Evolutionary conservation across 1,140 invertebrate species (phyloP).

Genomic region (Leptinotarsa lineolata): DNA sequence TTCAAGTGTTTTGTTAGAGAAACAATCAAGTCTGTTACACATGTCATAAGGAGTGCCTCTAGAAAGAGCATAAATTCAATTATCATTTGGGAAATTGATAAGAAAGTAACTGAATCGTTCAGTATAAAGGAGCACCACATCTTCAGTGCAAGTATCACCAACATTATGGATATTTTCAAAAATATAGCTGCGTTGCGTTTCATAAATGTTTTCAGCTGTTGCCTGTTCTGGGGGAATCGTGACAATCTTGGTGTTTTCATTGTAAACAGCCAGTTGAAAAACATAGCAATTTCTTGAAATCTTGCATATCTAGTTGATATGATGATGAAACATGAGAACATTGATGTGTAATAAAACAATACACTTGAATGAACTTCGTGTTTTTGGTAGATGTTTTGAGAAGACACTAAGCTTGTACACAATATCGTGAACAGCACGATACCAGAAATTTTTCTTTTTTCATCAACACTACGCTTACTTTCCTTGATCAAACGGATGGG

Average conservation of each 20-base stretch:
- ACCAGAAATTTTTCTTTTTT: constrained; percentile 14
- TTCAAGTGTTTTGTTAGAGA: background rate
- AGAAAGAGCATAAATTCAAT: background rate
- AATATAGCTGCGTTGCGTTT: background rate
- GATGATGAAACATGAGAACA: background rate
- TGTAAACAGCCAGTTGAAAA: background rate
- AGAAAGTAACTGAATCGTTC: background rate
- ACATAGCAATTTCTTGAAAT: background rate
- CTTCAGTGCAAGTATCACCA: background rate
- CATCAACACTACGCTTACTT: background rate
- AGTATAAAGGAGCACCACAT: background rate
- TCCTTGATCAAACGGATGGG: background rate
- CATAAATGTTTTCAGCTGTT: background rate
- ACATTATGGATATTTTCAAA: background rate
- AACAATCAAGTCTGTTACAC: background rate
- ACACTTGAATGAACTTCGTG: too few relatives aligned
- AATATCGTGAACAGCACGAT: constrained; percentile 1
- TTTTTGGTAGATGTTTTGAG: background rate
- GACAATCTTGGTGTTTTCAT: background rate
- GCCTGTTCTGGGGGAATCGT: background rate
- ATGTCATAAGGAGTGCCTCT: background rate
- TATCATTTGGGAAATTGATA: background rate
- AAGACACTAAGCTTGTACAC: background rate
- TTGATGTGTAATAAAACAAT: too few relatives aligned
- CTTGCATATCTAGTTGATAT: background rate